Base-by-base conservation (phyloP, 2,888 invertebrate genomes). In the Stenodera caucasica region DNA sequence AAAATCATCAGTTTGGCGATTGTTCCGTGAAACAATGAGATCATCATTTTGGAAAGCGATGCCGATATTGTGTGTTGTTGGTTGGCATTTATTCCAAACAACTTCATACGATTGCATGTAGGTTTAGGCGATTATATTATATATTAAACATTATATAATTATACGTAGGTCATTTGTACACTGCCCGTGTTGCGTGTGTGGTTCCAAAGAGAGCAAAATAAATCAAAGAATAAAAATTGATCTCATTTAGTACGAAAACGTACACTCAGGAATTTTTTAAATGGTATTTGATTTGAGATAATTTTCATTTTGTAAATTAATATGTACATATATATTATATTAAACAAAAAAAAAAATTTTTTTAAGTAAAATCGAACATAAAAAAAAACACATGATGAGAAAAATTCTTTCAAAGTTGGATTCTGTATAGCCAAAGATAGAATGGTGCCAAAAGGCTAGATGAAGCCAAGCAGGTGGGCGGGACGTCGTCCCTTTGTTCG, bases 61-160 rank as follows among this genome's bases (percentile, higher is more conserved):
- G 33, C 61, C 61, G 35, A 51, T 87, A 29, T 81, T 87, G 57
- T 83, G 87, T 73, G 81, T 87, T 77, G 81, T 87, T 3, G 87
- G 87, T 11, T 87, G 87, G 87, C 85, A 84, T 70, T 77, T 87
- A 49, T 82, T 87, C 65, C 84, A 82, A 79, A 59, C 51, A 33
- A 32, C 52, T 18, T 40, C 40, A 86, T 85, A 85, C 73, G 72
- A 72, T 72, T 76, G 75, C 76, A 72, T 68, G 63, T 75, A 76
- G 72, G 64, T 67, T 74, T 72, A 69, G 63, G 66, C 58, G 63
- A 60, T 63, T 40, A 40, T 40, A 35, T 35, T 11, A 58, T 63
- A 37, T 51, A 60, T 61, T 57, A n/a, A 53, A 57, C 62, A 63
- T 64, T 60, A 67, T 68, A 56, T 67, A 66, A 64, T 68, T 72